phyloP scores from a whole-genome alignment of 2,113 vertebrate species.

The Collichthys lucidus region DNA sequence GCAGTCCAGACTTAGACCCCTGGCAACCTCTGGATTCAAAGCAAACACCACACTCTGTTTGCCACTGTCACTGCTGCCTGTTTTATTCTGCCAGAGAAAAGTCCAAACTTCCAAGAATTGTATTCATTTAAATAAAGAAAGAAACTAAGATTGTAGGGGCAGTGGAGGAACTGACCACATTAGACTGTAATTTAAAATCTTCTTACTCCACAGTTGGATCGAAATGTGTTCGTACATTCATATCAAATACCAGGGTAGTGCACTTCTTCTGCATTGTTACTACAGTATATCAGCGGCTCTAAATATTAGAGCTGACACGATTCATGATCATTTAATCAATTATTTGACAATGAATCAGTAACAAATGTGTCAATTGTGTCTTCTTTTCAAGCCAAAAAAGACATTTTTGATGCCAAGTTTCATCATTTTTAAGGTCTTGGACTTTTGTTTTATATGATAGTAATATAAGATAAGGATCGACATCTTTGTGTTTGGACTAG shows the following conservation, averaged over 20 bases:
- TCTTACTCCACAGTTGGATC: background rate
- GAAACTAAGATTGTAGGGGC: background rate
- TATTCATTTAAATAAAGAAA: background rate
- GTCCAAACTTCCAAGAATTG: background rate
- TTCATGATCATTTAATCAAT: background rate
- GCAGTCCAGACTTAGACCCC: conserved; percentile 60
- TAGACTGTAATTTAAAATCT: background rate
- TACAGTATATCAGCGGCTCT: background rate
- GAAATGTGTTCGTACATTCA: background rate
- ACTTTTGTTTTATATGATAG: too few species aligned
- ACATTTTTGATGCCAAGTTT: background rate
- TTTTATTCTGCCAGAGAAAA: background rate
- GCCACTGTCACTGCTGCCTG: conserved; percentile 9
- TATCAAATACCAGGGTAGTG: background rate
- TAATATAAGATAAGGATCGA: background rate
- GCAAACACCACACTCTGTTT: conserved; percentile 48
- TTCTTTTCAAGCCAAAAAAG: background rate
- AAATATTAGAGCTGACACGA: background rate
- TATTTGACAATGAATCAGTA: background rate
- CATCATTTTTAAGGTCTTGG: background rate
- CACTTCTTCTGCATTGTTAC: too few species aligned
- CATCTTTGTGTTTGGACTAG: background rate
- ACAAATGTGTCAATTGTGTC: background rate
- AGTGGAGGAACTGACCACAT: background rate
- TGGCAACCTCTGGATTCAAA: conserved; percentile 62